phyloP scores from a whole-genome alignment of 2,797 vertebrate species.

The Vultur gryphus region DNA sequence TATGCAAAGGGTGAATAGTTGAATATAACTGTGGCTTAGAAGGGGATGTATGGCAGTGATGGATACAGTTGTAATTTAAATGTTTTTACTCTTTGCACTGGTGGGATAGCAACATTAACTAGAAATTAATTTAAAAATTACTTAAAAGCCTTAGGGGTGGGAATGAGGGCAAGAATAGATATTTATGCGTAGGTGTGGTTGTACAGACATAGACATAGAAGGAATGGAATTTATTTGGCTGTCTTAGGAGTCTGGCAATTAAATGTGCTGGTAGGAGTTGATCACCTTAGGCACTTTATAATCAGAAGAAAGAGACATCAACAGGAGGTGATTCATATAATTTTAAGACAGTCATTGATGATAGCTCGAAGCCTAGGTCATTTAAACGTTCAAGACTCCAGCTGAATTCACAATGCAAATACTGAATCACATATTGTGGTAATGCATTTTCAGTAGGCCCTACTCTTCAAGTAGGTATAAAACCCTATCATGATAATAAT shows the following conservation, averaged over 20 bases:
- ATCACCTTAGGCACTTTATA: neutral
- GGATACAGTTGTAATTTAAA: conserved; percentile 7
- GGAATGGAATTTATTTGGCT: neutral
- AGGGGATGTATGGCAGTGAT: neutral
- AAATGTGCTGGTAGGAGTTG: neutral
- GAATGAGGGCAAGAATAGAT: neutral
- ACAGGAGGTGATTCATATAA: neutral
- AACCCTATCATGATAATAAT: neutral
- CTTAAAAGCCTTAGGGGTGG: neutral
- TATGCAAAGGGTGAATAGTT: neutral
- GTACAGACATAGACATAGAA: neutral
- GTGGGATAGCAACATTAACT: neutral
- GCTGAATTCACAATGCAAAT: neutral
- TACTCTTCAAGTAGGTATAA: neutral
- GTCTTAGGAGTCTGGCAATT: neutral
- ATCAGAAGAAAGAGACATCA: neutral
- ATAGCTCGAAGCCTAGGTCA: neutral
- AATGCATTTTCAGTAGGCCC: neutral
- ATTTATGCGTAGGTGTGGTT: neutral
- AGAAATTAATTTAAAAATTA: conserved; percentile 3
- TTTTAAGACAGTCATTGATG: neutral
- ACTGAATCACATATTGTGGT: neutral
- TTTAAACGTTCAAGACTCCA: neutral
- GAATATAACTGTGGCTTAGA: neutral
- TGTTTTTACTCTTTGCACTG: neutral